Conservation (phyloP, 2,113 vertebrate genomes). For the Scomber scombrus region DNA sequence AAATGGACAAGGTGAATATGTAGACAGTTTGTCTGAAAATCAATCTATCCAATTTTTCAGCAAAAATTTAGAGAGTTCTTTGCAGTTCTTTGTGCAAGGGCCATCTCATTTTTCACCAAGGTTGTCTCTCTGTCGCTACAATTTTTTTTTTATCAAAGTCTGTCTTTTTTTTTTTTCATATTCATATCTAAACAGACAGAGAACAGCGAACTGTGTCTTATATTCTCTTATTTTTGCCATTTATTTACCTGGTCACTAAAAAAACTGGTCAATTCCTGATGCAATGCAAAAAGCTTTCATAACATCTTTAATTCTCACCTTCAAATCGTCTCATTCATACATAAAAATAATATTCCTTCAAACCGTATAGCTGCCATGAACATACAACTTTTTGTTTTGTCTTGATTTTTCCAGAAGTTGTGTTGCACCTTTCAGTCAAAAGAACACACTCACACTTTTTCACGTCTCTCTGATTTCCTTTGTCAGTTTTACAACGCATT, state of each 20-base stretch:
- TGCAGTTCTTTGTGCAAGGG: neutral
- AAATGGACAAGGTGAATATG: constrained; percentile 87
- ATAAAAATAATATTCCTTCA: neutral
- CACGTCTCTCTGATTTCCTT: constrained; percentile 40
- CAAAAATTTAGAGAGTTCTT: neutral
- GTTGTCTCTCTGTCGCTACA: neutral
- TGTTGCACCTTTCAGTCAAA: constrained; percentile 25
- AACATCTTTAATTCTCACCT: constrained; percentile 15
- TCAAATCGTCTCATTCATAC: neutral
- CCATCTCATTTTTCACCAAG: neutral
- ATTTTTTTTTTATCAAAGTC: neutral
- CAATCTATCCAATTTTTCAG: neutral
- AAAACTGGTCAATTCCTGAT: constrained; percentile 1
- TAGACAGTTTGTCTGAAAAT: neutral
- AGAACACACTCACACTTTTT: neutral
- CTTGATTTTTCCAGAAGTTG: constrained; percentile 34
- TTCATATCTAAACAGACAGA: too few species aligned
- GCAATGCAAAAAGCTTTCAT: constrained; percentile 4
- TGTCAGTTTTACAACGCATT: constrained; percentile 86
- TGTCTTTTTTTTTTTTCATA: constrained; percentile 7
- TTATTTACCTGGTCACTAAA: too few species aligned
- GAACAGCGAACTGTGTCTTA: constrained; percentile 1
- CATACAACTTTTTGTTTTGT: constrained; percentile 3
- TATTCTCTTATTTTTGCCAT: neutral
- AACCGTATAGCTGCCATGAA: neutral